Percentiles rank a stretch among this genome's conserved stretches.
Conservation (phyloP, 2,888 invertebrate genomes). For the Argynnis bischoffii region DNA sequence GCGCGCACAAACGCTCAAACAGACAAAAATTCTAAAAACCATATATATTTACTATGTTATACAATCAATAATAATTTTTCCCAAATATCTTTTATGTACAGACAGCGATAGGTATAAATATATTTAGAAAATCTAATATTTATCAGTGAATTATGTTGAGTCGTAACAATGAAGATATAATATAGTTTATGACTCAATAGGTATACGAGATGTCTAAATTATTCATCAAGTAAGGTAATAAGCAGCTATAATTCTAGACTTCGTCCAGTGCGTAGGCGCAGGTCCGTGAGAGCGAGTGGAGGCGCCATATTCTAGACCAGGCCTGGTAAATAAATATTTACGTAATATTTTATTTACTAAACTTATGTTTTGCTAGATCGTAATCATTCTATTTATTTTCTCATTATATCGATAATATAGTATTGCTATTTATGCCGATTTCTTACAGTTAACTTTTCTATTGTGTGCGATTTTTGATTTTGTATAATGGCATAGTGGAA, state of each 20-base stretch:
- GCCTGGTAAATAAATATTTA: conserved; percentile 4
- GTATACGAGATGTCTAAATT: conserved; percentile 42
- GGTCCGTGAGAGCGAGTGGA: conserved; percentile 58
- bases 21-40: no score
- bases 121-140: neutral
- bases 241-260: conserved; percentile 48
- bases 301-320: conserved; percentile 49
- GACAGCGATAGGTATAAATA: neutral
- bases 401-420: no score
- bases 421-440: no score
- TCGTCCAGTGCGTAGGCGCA: conserved; percentile 55
- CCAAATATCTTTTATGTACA: neutral
- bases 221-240: conserved; percentile 44
- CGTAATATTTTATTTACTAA: no score
- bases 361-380: no score
- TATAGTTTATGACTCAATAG: conserved; percentile 29
- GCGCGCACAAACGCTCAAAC: no score
- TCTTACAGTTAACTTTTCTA: no score
- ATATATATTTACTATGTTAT: no score
- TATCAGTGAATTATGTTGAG: neutral
- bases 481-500: no score
- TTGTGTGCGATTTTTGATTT: no score
- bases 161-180: conserved; percentile 29
- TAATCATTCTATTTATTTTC: no score
- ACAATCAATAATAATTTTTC: no score